Evolutionary conservation across 2,797 vertebrate species (phyloP), one percentile per base, ranked within the genome.

Genomic region (Scleropages formosus): DNA sequence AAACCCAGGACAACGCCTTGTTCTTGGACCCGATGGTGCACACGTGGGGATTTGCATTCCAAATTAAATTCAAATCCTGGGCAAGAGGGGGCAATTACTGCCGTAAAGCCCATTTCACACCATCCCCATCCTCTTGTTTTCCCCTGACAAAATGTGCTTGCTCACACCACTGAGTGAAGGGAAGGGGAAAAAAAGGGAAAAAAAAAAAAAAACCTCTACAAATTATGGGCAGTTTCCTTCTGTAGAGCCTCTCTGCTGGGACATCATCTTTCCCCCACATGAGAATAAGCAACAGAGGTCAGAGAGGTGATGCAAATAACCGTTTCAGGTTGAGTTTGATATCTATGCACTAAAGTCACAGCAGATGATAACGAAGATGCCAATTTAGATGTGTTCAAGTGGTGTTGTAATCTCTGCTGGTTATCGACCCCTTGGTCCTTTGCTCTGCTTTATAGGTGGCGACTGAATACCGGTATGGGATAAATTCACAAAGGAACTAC

Each of bases 11-110:
- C 49, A 6, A 1, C 13, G 68, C 68, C 13, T 56, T 8, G 49
- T 22, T 26, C 63, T 26, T 66, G 31, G 12, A 26, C 66, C 46
- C 46, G 18, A 44, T 9, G 1, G 12, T 59, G 47, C 0, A 66
- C 53, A 79, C 10, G 68, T 10, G 1, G 69, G 76, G 59, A 88
- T 92, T 92, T 93, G 89, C 88, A 89, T 90, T 83, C 75, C 87
- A 91, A 92, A 91, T 72, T 70, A 84, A 72, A 92, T 87, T 88
- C 90, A 92, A 92, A 92, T 80, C 80, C 87, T 85, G 67, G 75
- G 75, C 74, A 56, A 46, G 56, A 70, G 70, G 70, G 51, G 15
- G 15, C 26, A 2, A 67, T 65, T 22, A 10, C 10, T 51, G 49
- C 49, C 10, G 10, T 56, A 56, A 56, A 12, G 53, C 18, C 53